These are phyloP conservation scores for Zophobas morio DNA, from an alignment of 1,140 invertebrate species.

Conservation along the genomic window DNA sequence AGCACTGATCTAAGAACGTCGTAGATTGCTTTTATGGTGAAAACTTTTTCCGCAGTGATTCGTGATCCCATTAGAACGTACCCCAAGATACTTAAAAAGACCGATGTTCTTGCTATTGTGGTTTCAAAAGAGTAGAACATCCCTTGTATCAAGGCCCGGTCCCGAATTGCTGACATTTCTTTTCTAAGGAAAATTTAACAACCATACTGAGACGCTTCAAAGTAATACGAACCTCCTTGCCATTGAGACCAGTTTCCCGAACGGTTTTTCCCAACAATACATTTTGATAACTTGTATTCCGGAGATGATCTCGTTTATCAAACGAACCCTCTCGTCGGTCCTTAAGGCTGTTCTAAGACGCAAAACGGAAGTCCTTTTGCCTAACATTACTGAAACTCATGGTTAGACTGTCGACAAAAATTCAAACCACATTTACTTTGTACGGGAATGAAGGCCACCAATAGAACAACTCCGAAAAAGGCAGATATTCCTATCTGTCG, in stretches of 20 bases:
- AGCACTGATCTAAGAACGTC: background rate
- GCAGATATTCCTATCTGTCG: constrained; percentile 70
- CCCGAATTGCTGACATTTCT: too few species aligned
- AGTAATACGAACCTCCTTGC: constrained; percentile 25
- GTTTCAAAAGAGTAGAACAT: too few species aligned
- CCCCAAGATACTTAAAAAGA: background rate
- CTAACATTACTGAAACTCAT: constrained; percentile 38
- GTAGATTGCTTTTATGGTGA: background rate
- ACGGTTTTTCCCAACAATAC: constrained; percentile 90
- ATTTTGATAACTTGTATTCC: constrained; percentile 86
- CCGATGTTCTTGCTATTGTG: background rate
- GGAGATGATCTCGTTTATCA: constrained; percentile 75
- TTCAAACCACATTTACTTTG: constrained; percentile 73
- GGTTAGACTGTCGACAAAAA: too few species aligned
- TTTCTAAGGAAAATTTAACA: too few species aligned
- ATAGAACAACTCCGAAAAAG: constrained; percentile 81
- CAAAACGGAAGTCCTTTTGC: background rate
- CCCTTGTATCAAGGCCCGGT: too few species aligned
- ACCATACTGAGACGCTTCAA: too few species aligned
- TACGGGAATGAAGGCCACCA: constrained; percentile 87
- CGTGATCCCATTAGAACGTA: background rate
- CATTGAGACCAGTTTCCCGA: constrained; percentile 70
- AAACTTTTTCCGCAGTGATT: background rate
- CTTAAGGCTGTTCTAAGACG: constrained; percentile 65
- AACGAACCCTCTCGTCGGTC: constrained; percentile 75